Evolutionary conservation across 1,140 invertebrate species (phyloP), one percentile per base, ranked within the genome.

Genomic region (Drosophila seguyi): DNA sequence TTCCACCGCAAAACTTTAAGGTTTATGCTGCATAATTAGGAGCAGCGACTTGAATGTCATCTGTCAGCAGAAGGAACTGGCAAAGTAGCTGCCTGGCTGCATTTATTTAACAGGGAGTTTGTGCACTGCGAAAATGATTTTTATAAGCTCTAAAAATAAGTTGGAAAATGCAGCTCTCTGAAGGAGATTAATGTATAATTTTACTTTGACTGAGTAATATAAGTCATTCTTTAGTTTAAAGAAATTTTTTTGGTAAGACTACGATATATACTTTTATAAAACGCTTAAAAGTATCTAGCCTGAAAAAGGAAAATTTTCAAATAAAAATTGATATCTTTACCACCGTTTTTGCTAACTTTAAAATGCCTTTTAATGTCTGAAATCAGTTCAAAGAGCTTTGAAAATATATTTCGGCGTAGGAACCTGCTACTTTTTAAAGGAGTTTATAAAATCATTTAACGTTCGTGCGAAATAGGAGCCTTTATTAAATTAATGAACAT

Each of bases 21-120:
- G 34, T 48, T 58, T 65, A 44, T 61, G 68, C 63, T 62, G 81
- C 72, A 84, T 84, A 84, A 84, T 84, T 84, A 86, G 74, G 50
- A 62, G 61, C 76, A 68, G 44, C n/a, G 44, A 55, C 73, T 68
- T 41, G 42, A 77, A 77, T 76, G 65, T 71, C 75, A 78, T 78
- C 52, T 78, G 75, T 78, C 75, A 71, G 75, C 41, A 18, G 71
- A 55, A 27, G 38, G 50, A 34, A 47, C 74, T 58, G 52, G 27
- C 45, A 74, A 45, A 45, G 47, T 41, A 76, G 72, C 53, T 52
- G 74, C 42, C 42, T 50, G 52, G 45, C 41, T 66, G 68, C 65
- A 72, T 41, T 71, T 47, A 69, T 69, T 47, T 66, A 27, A 34
- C 20, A 18, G 18, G 34, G 42, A 58, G 34, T 34, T 39, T 11